Percentiles rank a stretch among this genome's conserved stretches.
phyloP scores from a whole-genome alignment of 2,888 invertebrate species.

The Exocentrus adspersus region DNA sequence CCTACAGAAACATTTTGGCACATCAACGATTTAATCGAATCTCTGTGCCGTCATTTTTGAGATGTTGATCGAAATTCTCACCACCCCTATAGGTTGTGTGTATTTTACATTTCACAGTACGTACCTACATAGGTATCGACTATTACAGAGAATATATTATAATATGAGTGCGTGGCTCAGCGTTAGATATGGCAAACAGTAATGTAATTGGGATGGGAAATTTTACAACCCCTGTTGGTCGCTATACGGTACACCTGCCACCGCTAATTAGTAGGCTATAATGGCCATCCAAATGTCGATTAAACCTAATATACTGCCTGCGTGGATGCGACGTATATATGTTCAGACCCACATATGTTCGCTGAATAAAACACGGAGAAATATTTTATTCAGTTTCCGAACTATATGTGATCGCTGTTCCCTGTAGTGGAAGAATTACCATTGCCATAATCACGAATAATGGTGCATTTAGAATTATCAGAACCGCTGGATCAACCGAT shows the following conservation, averaged over 20 bases:
- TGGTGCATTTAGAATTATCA: background rate
- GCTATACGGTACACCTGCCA: slow-evolving; percentile 63
- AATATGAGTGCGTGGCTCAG: slow-evolving; percentile 36
- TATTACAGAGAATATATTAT: slow-evolving; percentile 34
- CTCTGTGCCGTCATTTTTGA: too few species aligned
- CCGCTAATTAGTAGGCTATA: slow-evolving; percentile 64
- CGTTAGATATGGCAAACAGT: slow-evolving; percentile 44
- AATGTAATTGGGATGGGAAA: slow-evolving; percentile 55
- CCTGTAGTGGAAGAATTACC: slow-evolving; percentile 14
- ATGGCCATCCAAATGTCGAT: slow-evolving; percentile 63
- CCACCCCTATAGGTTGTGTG: too few species aligned
- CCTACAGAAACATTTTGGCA: too few species aligned
- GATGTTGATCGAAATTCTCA: too few species aligned
- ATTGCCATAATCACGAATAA: background rate
- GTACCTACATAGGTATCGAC: slow-evolving; percentile 24
- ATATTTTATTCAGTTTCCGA: slow-evolving; percentile 35
- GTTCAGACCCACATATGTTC: slow-evolving; percentile 33
- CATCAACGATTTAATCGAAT: too few species aligned
- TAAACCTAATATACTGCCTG: slow-evolving; percentile 62
- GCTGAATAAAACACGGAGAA: slow-evolving; percentile 37
- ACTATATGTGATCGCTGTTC: slow-evolving; percentile 27
- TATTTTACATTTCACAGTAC: background rate
- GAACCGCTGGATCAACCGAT: background rate
- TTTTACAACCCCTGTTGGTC: slow-evolving; percentile 56
- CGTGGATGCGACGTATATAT: slow-evolving; percentile 44